Evolutionary conservation across 92 coral and sea anemone genomes (phyloP).

Genomic region (Heliopora coerulea): DNA sequence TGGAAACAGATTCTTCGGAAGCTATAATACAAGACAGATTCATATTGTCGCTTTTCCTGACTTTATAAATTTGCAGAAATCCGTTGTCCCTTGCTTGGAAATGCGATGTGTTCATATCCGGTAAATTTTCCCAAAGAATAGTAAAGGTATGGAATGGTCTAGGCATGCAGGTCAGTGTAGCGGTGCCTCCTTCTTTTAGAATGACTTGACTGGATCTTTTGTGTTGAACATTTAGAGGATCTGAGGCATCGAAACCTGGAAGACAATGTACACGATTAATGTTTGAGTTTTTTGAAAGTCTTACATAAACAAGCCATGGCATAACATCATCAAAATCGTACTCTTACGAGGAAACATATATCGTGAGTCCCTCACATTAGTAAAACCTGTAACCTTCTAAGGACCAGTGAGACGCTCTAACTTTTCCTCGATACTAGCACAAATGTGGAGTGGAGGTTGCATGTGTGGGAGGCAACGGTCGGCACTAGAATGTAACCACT

Average conservation of each 20-base stretch:
- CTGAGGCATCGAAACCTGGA: slow-evolving; percentile 4
- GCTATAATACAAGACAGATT: slow-evolving; percentile 5
- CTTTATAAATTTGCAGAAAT: slow-evolving; percentile 7
- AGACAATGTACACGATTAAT: neutral
- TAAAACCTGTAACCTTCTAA: too few relatives aligned
- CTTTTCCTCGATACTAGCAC: too few relatives aligned
- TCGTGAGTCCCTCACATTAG: too few relatives aligned
- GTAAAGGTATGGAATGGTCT: neutral
- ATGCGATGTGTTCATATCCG: neutral
- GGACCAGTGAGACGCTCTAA: too few relatives aligned
- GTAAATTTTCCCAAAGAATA: neutral
- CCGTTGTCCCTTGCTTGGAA: slow-evolving; percentile 4
- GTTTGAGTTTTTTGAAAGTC: neutral
- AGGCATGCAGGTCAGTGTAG: slow-evolving; percentile 16
- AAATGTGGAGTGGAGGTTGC: too few relatives aligned
- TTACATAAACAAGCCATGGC: neutral
- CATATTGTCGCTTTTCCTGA: neutral
- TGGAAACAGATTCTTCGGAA: slow-evolving; percentile 2
- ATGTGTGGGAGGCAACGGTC: too few relatives aligned
- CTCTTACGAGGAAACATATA: too few relatives aligned
- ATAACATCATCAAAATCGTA: neutral
- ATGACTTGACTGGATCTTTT: neutral
- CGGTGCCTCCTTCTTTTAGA: slow-evolving; percentile 13
- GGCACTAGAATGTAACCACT: too few relatives aligned
- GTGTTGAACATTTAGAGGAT: neutral